phyloP scores from a whole-genome alignment of 2,888 invertebrate genomes.

The Drosophila phalerata region DNA sequence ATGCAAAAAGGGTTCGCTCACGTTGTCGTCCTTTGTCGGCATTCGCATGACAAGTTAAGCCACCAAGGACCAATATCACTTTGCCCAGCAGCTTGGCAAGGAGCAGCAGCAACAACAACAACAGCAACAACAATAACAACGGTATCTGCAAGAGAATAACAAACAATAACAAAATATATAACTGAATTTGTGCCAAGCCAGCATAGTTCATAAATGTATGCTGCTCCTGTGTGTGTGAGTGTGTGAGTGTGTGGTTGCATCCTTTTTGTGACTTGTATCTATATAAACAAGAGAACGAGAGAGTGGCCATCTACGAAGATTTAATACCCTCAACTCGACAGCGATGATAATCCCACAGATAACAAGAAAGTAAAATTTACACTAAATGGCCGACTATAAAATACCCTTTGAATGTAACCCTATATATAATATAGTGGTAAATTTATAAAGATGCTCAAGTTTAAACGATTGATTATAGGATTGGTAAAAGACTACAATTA shows the following conservation, averaged over 20 bases:
- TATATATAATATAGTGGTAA: too few species aligned
- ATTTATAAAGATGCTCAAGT: too few species aligned
- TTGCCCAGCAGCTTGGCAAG: slow-evolving; percentile 39
- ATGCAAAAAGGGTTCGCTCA: slow-evolving; percentile 57
- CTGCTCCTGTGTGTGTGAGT: slow-evolving; percentile 6
- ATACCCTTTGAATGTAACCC: neutral
- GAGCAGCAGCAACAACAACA: slow-evolving; percentile 12
- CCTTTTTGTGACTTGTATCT: slow-evolving; percentile 22
- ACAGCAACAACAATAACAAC: neutral
- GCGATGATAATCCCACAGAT: slow-evolving; percentile 8
- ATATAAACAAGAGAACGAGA: slow-evolving; percentile 1
- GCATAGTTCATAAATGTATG: slow-evolving; percentile 36
- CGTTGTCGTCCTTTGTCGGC: slow-evolving; percentile 43
- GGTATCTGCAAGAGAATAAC: slow-evolving; percentile 2
- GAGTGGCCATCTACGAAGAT: slow-evolving; percentile 12
- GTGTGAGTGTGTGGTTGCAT: slow-evolving; percentile 27
- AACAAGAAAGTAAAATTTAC: neutral
- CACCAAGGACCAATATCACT: slow-evolving; percentile 77
- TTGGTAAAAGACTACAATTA: too few species aligned
- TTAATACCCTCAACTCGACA: slow-evolving; percentile 26
- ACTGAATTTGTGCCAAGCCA: slow-evolving; percentile 36
- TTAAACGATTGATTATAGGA: too few species aligned
- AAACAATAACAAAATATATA: slow-evolving; percentile 37
- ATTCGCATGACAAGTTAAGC: slow-evolving; percentile 73
- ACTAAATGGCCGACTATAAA: neutral